Base-by-base conservation (phyloP, 2,888 invertebrate species). In the Artemia sinica region DNA sequence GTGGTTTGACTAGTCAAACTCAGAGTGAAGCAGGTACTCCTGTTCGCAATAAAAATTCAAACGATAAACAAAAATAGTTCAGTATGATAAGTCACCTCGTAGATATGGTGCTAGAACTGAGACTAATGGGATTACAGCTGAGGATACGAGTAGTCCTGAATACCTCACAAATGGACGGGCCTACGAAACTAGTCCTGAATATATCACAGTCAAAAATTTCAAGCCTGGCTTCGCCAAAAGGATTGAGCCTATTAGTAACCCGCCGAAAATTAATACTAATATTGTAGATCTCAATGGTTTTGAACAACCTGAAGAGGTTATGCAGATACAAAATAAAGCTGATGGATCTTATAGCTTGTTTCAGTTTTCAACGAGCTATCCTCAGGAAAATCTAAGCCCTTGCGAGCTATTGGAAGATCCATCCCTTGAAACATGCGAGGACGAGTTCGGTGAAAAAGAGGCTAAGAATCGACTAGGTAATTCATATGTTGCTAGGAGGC, bases 11-110 rank as follows among this genome's bases (percentile, higher is more conserved):
- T 4, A 18, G 67, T 41, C 67, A 49, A 13, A 67, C 10, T n/a
- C 49, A 49, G 49, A 58, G 63, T 10, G 63, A 58, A 18, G 63
- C 63, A n/a, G 63, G 63, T 10, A 58, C 63, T 18, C 63, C 63
- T 9, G 8, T 58, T 28, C n/a, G 10, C n/a, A 58, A 9, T 58
- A n/a, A 1, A 18, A 58, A 58, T 58, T 58, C n/a, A n/a, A 28
- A 18, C 9, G 63, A 58, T 28, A 58, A 58, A 28, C 63, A 58
- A 28, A 58, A 58, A 92, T 93, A 74, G 91, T 92, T 28, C 90
- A 92, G 76, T 93, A 93, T 77, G 91, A 92, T 74, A 91, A 90
- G 14, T 92, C 91, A 65, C 92, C 92, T 14, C 81, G 91, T 73
- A 83, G 92, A 73, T 91, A 91, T 77, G 91, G 91, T 7, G 83